Evolutionary conservation across 2,113 vertebrate species (phyloP), one percentile per base, ranked within the genome.

Genomic region (Neogobius melanostomus): DNA sequence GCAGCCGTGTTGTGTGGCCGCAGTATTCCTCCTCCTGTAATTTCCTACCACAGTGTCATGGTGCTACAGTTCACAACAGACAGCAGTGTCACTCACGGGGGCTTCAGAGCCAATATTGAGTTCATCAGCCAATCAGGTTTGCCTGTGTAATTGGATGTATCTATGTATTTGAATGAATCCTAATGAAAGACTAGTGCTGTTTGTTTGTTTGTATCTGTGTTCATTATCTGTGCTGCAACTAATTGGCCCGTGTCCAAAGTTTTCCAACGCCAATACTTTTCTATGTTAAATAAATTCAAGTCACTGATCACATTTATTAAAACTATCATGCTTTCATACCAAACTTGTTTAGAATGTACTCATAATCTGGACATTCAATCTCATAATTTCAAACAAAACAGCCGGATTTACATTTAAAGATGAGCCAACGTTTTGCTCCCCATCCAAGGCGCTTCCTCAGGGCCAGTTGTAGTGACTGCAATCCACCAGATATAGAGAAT

Each of bases 71-170:
- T 97, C 83, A 82, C 54, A 7, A 91, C 92, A 0, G 93, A 95
- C 84, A 83, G 87, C 87, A 93, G 85, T 0, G 49, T 88, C 53
- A 81, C 91, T 2, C 91, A 83, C 43, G 47, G 77, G 9, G 94
- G 95, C 69, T 96, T 96, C 88, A 88, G 77, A 14, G 93, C 93
- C 4, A 15, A 64, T 0, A 56, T 93, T 2, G 81, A 93, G 42
- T 96, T 96, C 87, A 83, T 95, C 81, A 86, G 69, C 44, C 46
- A 69, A 53, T 16, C 84, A 91, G 93, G 95, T 96, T 82, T 82
- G 77, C 16, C 14, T 59, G 46, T 28, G 3, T 28, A 49, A 2
- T 16, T 10, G 52, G 6, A 17, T 2, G 21, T 36, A 21, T 14
- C 7, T 36, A 28, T 59, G 44, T 45, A 17, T 36, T 36, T 36